phyloP scores from a whole-genome alignment of 1,140 invertebrate genomes.

The Oryzaephilus surinamensis region DNA sequence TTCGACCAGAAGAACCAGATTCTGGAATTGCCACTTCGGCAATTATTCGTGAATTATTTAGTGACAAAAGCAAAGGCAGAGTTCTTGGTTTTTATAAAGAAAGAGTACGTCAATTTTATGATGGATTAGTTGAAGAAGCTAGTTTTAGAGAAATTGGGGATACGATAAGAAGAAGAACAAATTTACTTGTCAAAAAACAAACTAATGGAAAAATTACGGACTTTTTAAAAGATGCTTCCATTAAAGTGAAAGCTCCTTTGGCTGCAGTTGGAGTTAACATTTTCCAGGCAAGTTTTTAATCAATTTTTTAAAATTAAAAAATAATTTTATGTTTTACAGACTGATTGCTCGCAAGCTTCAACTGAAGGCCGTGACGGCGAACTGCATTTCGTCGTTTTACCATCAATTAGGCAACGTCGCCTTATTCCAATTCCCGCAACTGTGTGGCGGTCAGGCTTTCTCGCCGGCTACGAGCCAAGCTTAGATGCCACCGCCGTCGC shows the following conservation, averaged over 20 bases:
- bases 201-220: conserved; percentile 65
- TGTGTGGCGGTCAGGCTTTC: conserved; percentile 60
- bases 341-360: conserved; percentile 59
- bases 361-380: conserved; percentile 66
- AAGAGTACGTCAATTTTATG: conserved; percentile 72
- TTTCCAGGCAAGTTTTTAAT: conserved; percentile 49
- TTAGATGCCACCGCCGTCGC: conserved; percentile 71
- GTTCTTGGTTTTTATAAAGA: conserved; percentile 77
- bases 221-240: conserved; percentile 58
- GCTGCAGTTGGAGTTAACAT: conserved; percentile 70
- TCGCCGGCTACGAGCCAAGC: conserved; percentile 70
- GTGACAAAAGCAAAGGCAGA: conserved; percentile 63
- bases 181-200: conserved; percentile 65
- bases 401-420: conserved; percentile 62
- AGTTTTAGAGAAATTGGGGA: conserved; percentile 70
- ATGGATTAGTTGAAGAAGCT: conserved; percentile 71
- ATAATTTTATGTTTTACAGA: conserved; percentile 41
- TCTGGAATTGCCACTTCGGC: conserved; percentile 62
- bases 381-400: conserved; percentile 72
- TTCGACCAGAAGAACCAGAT: conserved; percentile 40
- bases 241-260: conserved; percentile 58
- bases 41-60: conserved; percentile 67
- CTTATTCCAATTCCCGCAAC: conserved; percentile 71
- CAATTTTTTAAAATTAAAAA: neutral
- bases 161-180: conserved; percentile 62